These are phyloP conservation scores for Heterochromis multidens DNA, from an alignment of 2,113 vertebrate genomes.

Conservation along the genomic window DNA sequence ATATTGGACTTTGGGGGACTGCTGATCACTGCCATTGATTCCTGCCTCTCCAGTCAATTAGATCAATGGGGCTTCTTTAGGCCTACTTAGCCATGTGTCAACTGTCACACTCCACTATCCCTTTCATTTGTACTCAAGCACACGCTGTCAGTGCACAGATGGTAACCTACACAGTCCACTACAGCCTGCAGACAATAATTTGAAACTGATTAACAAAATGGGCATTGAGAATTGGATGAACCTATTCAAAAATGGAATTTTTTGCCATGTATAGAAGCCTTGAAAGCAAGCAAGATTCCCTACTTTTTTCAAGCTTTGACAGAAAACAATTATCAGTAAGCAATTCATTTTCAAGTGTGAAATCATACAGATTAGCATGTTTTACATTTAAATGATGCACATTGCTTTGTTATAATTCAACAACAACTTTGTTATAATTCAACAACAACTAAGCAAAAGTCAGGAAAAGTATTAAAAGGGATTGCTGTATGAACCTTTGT, in stretches of 20 bases:
- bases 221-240: background rate
- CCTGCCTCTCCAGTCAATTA: slow-evolving; percentile 63
- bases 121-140: slow-evolving; percentile 54
- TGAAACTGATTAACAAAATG: slow-evolving; percentile 21
- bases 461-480: background rate
- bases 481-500: background rate
- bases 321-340: background rate
- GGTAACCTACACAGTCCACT: slow-evolving; percentile 24
- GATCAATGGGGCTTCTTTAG: slow-evolving; percentile 76
- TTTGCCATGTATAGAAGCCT: background rate
- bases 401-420: background rate
- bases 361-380: background rate
- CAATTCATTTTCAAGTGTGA: background rate
- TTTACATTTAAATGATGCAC: background rate
- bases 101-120: slow-evolving; percentile 55
- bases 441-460: background rate
- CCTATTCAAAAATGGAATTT: background rate
- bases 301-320: background rate
- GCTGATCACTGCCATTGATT: slow-evolving; percentile 78
- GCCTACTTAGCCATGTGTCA: slow-evolving; percentile 71
- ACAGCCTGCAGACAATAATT: slow-evolving; percentile 22
- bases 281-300: background rate
- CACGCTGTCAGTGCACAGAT: slow-evolving; percentile 63
- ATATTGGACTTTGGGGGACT: slow-evolving; percentile 65
- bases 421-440: background rate